Evolutionary conservation across 1,140 invertebrate species (phyloP).

Genomic region (Kradibia gibbosae): DNA sequence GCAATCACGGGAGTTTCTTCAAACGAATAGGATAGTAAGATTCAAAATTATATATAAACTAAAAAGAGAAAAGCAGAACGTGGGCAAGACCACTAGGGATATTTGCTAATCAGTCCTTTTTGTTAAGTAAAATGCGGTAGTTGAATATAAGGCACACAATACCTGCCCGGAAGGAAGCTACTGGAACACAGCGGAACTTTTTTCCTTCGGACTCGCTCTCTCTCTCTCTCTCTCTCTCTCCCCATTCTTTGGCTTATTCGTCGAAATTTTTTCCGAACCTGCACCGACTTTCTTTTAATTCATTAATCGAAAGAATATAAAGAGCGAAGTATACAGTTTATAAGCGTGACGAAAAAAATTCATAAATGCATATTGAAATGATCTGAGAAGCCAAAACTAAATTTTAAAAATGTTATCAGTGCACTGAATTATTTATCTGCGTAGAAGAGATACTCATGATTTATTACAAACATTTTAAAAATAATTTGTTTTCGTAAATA

Average conservation of each 20-base stretch:
- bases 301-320: conserved; percentile 1
- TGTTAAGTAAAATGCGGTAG: conserved; percentile 25
- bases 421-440: too few species aligned
- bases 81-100: conserved; percentile 36
- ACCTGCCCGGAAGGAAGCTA: conserved; percentile 46
- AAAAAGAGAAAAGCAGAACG: not conserved
- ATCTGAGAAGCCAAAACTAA: too few species aligned
- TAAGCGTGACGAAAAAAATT: too few species aligned
- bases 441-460: too few species aligned
- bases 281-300: not conserved
- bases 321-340: too few species aligned
- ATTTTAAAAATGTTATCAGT: too few species aligned
- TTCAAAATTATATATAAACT: not conserved
- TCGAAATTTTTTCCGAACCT: not conserved
- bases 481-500: too few species aligned
- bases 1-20: not conserved
- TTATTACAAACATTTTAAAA: too few species aligned
- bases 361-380: too few species aligned
- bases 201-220: conserved; percentile 3
- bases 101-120: not conserved
- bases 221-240: not conserved
- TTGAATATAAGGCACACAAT: conserved; percentile 29
- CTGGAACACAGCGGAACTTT: not conserved
- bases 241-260: conserved; percentile 31
- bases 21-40: not conserved